A percentile compares a stretch with the other conserved stretches of the same genome.
Conservation (phyloP, 30 jellyfish, hydroid and myxozoan genomes). For the Pelagia noctiluca region DNA sequence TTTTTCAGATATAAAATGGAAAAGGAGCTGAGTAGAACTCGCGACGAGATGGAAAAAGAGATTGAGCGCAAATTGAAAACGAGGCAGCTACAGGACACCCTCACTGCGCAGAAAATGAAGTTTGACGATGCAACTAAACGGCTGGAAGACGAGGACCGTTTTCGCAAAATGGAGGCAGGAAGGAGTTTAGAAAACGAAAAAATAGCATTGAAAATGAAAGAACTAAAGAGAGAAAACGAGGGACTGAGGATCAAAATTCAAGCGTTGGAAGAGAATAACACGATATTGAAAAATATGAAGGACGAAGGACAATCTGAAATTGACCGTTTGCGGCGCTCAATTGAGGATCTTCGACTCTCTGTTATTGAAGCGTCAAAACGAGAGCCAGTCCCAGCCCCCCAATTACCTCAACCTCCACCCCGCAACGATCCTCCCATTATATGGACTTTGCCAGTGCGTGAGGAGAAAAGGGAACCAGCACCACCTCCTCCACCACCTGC, state of each 20-base stretch:
- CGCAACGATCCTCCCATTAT: conserved; percentile 59
- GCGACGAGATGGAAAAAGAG: conserved; percentile 95
- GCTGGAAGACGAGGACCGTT: conserved; percentile 87
- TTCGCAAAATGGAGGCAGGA: conserved; percentile 57
- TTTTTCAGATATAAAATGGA: conserved; percentile 73
- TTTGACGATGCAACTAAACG: conserved; percentile 82
- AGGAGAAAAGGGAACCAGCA: conserved; percentile 70
- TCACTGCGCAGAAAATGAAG: conserved; percentile 80
- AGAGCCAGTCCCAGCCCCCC: conserved; percentile 56
- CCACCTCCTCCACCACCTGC: conserved; percentile 76
- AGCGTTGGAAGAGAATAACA: conserved; percentile 85
- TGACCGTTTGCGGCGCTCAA: conserved; percentile 81
- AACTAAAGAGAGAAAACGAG: conserved; percentile 85
- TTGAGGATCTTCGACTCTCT: conserved; percentile 76
- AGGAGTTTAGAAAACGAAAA: conserved; percentile 72
- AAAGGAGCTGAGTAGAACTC: conserved; percentile 72
- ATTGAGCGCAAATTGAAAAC: conserved; percentile 84
- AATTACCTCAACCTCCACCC: conserved; percentile 42
- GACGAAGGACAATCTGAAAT: conserved; percentile 93
- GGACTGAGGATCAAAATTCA: conserved; percentile 76
- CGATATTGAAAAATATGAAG: conserved; percentile 73
- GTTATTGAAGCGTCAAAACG: conserved; percentile 60
- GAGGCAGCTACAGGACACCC: conserved; percentile 88
- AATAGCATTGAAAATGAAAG: conserved; percentile 49
- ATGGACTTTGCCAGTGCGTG: conserved; percentile 55